These are phyloP conservation scores for Flabesymbios commensalis DNA, from an alignment of 2,888 invertebrate genomes.

Conservation along the genomic window DNA sequence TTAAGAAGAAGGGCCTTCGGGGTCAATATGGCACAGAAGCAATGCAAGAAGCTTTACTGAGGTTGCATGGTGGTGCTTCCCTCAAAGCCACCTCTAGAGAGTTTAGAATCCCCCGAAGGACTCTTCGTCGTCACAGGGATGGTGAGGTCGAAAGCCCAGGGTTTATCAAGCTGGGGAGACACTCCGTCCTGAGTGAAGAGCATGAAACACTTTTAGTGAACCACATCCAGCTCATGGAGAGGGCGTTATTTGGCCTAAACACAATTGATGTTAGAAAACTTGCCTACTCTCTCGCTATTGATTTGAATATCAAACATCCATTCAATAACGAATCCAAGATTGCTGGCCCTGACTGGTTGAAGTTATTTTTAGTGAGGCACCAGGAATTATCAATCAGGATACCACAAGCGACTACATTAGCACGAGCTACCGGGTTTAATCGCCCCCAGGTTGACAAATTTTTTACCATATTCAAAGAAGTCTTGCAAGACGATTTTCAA, in stretches of 20 bases:
- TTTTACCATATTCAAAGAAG: constrained; percentile 13
- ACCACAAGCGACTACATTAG: constrained; percentile 27
- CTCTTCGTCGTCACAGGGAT: constrained; percentile 14
- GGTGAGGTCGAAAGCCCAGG: constrained; percentile 11
- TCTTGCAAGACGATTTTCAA: constrained; percentile 3
- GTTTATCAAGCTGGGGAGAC: constrained; percentile 3
- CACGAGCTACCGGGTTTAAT: constrained; percentile 32
- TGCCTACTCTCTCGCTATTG: constrained; percentile 31
- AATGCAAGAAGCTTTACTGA: neutral
- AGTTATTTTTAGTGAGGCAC: constrained; percentile 27
- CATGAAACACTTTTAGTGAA: constrained; percentile 6
- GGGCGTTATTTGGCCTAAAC: constrained; percentile 18
- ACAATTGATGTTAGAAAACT: constrained; percentile 20
- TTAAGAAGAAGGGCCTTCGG: too few relatives aligned
- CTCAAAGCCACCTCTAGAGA: neutral
- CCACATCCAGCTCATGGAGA: constrained; percentile 21
- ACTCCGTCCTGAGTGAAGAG: neutral
- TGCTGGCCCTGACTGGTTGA: constrained; percentile 33
- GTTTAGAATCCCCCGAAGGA: constrained; percentile 3
- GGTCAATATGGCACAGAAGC: too few relatives aligned
- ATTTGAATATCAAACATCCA: constrained; percentile 16
- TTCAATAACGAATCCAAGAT: constrained; percentile 24
- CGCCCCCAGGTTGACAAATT: constrained; percentile 21
- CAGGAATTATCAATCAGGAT: constrained; percentile 20
- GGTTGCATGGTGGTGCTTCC: neutral